Percentiles rank a stretch among this genome's conserved stretches.
These are phyloP conservation scores for Alaudala cheleensis DNA, from an alignment of 2,113 vertebrate genomes.

Conservation along the genomic window DNA sequence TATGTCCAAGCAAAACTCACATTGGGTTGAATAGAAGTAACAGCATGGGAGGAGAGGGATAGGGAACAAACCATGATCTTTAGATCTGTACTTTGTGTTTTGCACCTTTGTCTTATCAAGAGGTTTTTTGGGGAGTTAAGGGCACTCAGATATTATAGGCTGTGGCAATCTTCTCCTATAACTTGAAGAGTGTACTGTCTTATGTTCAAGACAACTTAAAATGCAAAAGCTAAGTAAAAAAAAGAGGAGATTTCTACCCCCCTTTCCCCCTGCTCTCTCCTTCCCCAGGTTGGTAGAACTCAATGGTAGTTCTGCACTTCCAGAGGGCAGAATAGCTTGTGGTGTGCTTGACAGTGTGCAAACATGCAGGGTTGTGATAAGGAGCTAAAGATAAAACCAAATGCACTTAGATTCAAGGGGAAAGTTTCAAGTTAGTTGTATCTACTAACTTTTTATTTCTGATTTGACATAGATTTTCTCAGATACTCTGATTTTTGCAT, in stretches of 20 bases:
- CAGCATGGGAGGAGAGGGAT: not conserved
- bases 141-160: not conserved
- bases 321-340: not conserved
- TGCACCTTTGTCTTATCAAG: not conserved
- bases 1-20: not conserved
- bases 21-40: not conserved
- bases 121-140: fast-evolving
- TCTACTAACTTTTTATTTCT: not conserved
- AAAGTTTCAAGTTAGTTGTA: not conserved
- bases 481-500: not conserved
- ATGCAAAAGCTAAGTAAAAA: not conserved
- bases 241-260: not conserved
- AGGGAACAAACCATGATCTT: not conserved
- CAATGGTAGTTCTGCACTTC: not conserved
- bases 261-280: too few species aligned
- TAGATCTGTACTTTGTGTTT: not conserved
- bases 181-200: not conserved
- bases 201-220: not conserved
- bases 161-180: not conserved
- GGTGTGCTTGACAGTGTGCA: not conserved
- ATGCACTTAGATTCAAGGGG: not conserved
- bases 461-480: not conserved
- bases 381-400: not conserved
- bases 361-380: not conserved
- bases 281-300: not conserved